Base-by-base conservation (phyloP, 1,140 invertebrate genomes). In the Pantala flavescens region DNA sequence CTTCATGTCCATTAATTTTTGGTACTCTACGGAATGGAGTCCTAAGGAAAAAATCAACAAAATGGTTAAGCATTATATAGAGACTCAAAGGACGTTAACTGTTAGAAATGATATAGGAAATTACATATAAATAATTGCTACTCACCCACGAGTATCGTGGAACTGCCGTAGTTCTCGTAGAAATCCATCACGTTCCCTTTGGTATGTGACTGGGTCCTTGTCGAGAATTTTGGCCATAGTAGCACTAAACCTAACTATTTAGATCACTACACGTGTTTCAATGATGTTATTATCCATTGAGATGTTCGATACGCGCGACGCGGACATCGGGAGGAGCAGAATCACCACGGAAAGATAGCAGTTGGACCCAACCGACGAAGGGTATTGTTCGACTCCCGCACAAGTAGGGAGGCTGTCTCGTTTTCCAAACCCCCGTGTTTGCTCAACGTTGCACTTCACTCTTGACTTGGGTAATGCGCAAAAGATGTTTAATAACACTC, bases 1-100 rank as follows among this genome's bases (percentile, higher is more conserved):
- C 88, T 83, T 95, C 91, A 78, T 91, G 88, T 55, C 95, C 94
- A 84, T 90, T 93, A 75, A 98, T 90, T 83, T 90, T 89, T 73
- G 95, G 94, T 73, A 86, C 81, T 79, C 88, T 87, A 77, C 88
- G 87, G 81, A 93, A 90, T 63, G 90, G 85, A 55, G 93, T 94
- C 78, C 93, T 95, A 85, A 55, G 87, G 87, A 76, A 77, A 74
- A 78, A 77, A 77, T 78, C 75, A 78, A 78, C 76, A 75, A 76
- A 79, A 78, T 73, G 76, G n/a, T 73, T 72, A 43, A 43, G 73
- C 36, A 63, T 7, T 63, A 5, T 5, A 63, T 7, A 14, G 12
- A 14, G 49, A 19, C 49, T 63, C n/a, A 19, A 63, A 63, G 12
- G 14, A 14, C 2, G 49, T 12, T 63, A 19, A 63, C 3, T 21